A percentile compares a stretch with the other conserved stretches of the same genome.
phyloP scores from a whole-genome alignment of 2,797 vertebrate species.

The Naso thynnoides region DNA sequence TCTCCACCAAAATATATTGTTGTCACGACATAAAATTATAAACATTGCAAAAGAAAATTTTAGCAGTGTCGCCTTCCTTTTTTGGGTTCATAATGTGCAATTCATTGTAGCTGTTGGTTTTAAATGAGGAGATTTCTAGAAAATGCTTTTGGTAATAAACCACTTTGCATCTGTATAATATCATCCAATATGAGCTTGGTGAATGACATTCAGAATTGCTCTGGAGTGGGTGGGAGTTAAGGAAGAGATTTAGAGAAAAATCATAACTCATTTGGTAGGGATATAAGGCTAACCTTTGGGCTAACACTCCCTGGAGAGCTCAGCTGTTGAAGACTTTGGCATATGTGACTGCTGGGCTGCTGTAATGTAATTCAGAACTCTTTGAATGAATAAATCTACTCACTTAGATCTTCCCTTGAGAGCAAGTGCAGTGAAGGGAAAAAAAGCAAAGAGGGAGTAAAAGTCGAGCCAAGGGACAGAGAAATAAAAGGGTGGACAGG shows the following conservation, averaged over 20 bases:
- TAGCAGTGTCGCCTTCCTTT: background rate
- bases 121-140: slow-evolving; percentile 14
- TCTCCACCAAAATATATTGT: background rate
- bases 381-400: slow-evolving; percentile 84
- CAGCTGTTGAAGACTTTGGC: slow-evolving; percentile 77
- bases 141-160: slow-evolving; percentile 39
- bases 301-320: slow-evolving; percentile 69
- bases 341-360: slow-evolving; percentile 75
- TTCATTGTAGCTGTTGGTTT: slow-evolving; percentile 1
- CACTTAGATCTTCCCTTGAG: slow-evolving; percentile 79
- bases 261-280: slow-evolving; percentile 80
- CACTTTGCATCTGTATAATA: slow-evolving; percentile 61
- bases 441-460: slow-evolving; percentile 56
- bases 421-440: slow-evolving; percentile 61
- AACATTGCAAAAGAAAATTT: background rate
- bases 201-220: slow-evolving; percentile 63
- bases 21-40: background rate
- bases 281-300: slow-evolving; percentile 80
- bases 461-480: slow-evolving; percentile 58
- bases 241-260: slow-evolving; percentile 74
- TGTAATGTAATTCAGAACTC: slow-evolving; percentile 82
- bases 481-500: slow-evolving; percentile 57
- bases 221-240: slow-evolving; percentile 57
- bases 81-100: slow-evolving; percentile 8
- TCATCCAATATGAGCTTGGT: slow-evolving; percentile 49